A percentile compares a stretch with the other conserved stretches of the same genome.
Evolutionary conservation across 92 coral and sea anemone species (phyloP).

Genomic region (Zoanthus gigantus): DNA sequence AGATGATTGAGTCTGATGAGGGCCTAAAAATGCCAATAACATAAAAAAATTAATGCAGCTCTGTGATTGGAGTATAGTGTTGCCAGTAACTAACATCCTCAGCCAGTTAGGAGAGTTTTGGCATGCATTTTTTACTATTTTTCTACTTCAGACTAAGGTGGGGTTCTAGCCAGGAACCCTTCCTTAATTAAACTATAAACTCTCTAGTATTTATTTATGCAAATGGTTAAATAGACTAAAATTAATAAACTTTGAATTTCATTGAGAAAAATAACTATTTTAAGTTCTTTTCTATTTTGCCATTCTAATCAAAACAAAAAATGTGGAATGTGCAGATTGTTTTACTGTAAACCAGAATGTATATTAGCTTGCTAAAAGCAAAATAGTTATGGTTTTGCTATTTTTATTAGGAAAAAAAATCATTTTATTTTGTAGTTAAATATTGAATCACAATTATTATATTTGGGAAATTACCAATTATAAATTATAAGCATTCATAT

Average conservation of each 20-base stretch:
- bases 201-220: background rate
- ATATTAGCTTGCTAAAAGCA: slow-evolving; percentile 1
- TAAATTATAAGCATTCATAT: background rate
- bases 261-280: slow-evolving; percentile 1
- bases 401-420: background rate
- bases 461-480: background rate
- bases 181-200: background rate
- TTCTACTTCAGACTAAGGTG: background rate
- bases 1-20: slow-evolving; percentile 15
- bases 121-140: background rate
- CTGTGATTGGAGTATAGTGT: slow-evolving; percentile 7
- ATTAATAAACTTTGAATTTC: background rate
- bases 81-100: background rate
- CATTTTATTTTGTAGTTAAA: background rate
- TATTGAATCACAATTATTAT: background rate
- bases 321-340: background rate
- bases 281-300: background rate
- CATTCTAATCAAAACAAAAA: background rate
- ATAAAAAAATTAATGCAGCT: background rate
- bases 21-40: slow-evolving; percentile 1
- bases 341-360: background rate
- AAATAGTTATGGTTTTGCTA: background rate
- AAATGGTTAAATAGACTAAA: background rate
- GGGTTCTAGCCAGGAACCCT: background rate
- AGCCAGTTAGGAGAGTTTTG: background rate